Conservation (phyloP, 2,113 vertebrate genomes). For the Phodopus roborovskii region DNA sequence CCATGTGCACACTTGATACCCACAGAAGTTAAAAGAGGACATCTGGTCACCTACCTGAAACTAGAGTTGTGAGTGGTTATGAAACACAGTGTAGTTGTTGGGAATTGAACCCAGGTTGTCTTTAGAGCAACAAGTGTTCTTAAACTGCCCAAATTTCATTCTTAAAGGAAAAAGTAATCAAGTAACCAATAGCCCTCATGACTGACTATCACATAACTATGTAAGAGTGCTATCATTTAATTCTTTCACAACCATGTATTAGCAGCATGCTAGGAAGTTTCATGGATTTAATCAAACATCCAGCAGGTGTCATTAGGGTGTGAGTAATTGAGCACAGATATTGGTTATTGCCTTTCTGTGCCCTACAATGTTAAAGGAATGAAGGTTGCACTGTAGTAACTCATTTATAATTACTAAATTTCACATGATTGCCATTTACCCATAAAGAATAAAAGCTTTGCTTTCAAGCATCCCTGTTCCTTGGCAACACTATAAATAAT, state of each 20-base stretch:
- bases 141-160: not conserved
- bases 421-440: not conserved
- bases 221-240: not conserved
- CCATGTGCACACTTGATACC: not conserved
- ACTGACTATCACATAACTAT: conserved; percentile 1
- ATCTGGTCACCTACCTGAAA: not conserved
- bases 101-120: not conserved
- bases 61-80: not conserved
- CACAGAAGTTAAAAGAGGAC: not conserved
- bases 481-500: conserved; percentile 15
- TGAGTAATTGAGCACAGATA: not conserved
- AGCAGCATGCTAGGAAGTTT: not conserved
- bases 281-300: not conserved
- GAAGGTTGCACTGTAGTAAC: not conserved
- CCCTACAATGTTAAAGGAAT: not conserved
- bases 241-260: conserved; percentile 9
- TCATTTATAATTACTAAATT: not conserved
- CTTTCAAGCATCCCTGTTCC: not conserved
- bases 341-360: conserved; percentile 23
- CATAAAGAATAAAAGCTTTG: not conserved
- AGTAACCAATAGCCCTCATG: not conserved
- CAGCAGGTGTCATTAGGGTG: not conserved
- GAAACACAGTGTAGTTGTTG: not conserved
- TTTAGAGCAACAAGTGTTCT: not conserved
- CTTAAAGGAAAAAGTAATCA: not conserved